Evolutionary conservation across 2,888 invertebrate species (phyloP), one percentile per base, ranked within the genome.

Genomic region (Dusona sp.): DNA sequence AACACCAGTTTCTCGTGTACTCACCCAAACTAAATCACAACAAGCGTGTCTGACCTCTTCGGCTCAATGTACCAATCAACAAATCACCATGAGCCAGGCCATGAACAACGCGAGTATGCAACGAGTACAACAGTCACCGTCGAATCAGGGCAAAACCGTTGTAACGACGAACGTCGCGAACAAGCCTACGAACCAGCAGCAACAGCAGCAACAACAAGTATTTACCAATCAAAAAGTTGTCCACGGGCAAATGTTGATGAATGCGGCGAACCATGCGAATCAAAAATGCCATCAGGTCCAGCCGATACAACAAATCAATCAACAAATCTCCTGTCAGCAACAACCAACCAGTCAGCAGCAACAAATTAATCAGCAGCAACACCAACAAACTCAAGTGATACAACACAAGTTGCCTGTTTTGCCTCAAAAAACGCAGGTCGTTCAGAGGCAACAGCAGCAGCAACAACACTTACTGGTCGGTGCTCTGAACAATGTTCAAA

Each of bases 221-320:
- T 91, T 91, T 72, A 92, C 90, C 48, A 91, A 88, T 79, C 93
- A 93, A 78, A 93, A 93, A 72, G 73, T 86, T 13, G 74, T 84
- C 13, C 78, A 88, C 19, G 84, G 89, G n/a, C 90, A 90, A 72
- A 72, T 89, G 6, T 45, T 89, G 61, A 80, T 84, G n/a, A 88
- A 57, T n/a, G 16, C 80, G 3, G 75, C 22, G 0, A 88, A 82
- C 11, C 89, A 90, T 78, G 22, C 90, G 33, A 91, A 90, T 84
- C 90, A 91, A 74, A 92, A 92, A 83, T 54, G 81, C 13, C 89
- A 91, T 73, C 88, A 90, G 65, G 48, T 65, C 25, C 90, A 88
- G 45, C 88, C 74, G 57, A 29, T 64, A 29, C 85, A 74, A 48
- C 84, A 88, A 45, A 73, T 73, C 19, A 86, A 67, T 65, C 89